Evolutionary conservation across 2,888 invertebrate genomes (phyloP).

Genomic region (Ornithoptera priamus): DNA sequence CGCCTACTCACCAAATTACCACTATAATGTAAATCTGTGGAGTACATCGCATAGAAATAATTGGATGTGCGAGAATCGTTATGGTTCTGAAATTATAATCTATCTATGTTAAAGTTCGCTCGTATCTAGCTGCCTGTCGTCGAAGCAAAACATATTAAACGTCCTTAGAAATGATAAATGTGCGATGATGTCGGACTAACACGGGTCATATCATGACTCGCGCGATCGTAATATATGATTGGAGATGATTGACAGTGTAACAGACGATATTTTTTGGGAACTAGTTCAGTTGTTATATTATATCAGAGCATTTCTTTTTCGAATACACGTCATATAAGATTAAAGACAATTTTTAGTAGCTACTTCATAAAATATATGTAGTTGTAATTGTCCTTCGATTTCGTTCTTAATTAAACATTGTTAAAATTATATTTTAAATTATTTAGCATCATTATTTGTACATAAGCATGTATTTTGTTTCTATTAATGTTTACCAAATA

Average conservation of each 20-base stretch:
- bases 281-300: not conserved
- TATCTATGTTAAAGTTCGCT: slow-evolving; percentile 33
- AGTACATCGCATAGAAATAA: slow-evolving; percentile 11
- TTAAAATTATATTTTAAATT: not conserved
- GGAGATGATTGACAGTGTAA: slow-evolving; percentile 67
- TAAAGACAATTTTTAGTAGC: not conserved
- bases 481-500: not conserved
- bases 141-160: slow-evolving; percentile 73
- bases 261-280: slow-evolving; percentile 37
- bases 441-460: not conserved
- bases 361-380: not conserved
- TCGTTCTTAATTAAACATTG: not conserved
- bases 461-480: not conserved
- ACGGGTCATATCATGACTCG: slow-evolving; percentile 47
- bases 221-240: slow-evolving; percentile 71
- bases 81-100: slow-evolving; percentile 37
- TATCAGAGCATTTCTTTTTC: not conserved
- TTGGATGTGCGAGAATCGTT: slow-evolving; percentile 11
- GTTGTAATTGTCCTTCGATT: not conserved
- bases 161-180: slow-evolving; percentile 73
- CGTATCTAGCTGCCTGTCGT: slow-evolving; percentile 65
- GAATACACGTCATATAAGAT: not conserved
- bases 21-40: not conserved
- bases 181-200: slow-evolving; percentile 53
- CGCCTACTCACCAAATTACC: not conserved